Evolutionary conservation across 92 coral and sea anemone species (phyloP), one percentile per base, ranked within the genome.

Genomic region (Metridium senile): DNA sequence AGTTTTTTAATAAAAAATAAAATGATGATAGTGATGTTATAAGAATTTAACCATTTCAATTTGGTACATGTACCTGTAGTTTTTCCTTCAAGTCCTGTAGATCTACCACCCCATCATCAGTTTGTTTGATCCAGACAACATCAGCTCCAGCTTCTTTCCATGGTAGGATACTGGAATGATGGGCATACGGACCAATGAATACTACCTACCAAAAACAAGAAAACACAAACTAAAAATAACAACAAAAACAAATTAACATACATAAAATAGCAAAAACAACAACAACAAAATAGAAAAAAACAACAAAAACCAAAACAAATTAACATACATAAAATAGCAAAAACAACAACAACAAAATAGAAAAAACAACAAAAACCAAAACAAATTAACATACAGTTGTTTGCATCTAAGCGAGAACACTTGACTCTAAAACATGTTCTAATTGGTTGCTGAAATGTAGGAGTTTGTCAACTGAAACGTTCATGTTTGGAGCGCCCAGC

Each of bases 161-260:
- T 28, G 99, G 99, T 22, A 95, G 76, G 34, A 95, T 83, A 57
- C 86, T 87, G 62, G 99, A 95, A 74, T 95, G 99, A 70, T 95
- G 99, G 26, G 93, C 95, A 92, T 79, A 95, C 58, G 99, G 99
- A 9, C 99, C 99, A 74, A 95, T 88, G 84, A 95, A 89, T 0
- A 95, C 97, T 69, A 89, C 74, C 99, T 95, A 63, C 52, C n/a
- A 53, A 21, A 17, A 47, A 31, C 23, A 46, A 32, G 69, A n/a
- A 49, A 64, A 9, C 61, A 33, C 33, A 33, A 28, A 22, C 6
- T 23, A 10, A 51, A 17, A 9, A 39, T 39, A 4, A 39, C 49
- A 39, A n/a, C n/a, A n/a, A n/a, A 39, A 39, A 13, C 49, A 39
- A 39, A 39, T 39, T 13, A 39, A 39, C 13, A 39, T 13, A 6